Percentiles rank a stretch among this genome's conserved stretches.
Conservation (phyloP, 2,888 invertebrate genomes). For the Carcina quercana region DNA sequence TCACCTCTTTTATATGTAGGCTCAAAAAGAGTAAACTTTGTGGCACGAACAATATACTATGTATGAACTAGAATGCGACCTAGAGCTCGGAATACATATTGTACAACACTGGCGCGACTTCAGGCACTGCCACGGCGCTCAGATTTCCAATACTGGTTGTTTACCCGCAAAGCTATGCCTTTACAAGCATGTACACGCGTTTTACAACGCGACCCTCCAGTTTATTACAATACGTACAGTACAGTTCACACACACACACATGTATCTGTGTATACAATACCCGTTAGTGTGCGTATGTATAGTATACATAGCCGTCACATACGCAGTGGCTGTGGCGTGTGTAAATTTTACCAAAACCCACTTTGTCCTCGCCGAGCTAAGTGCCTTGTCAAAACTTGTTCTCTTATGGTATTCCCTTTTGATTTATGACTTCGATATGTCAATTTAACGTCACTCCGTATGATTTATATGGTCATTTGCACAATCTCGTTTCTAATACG, state of each 20-base stretch:
- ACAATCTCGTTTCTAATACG: constrained; percentile 29
- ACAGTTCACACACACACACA: neutral
- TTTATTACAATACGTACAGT: too few relatives aligned
- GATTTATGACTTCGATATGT: constrained; percentile 69
- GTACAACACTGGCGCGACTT: too few relatives aligned
- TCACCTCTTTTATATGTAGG: too few relatives aligned
- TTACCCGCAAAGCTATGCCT: too few relatives aligned
- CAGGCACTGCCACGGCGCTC: too few relatives aligned
- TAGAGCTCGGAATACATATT: too few relatives aligned
- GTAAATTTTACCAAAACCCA: constrained; percentile 32
- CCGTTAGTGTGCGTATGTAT: neutral
- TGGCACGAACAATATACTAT: too few relatives aligned
- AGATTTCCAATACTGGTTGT: too few relatives aligned
- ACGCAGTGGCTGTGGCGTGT: neutral
- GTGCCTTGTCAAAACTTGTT: constrained; percentile 68
- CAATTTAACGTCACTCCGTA: constrained; percentile 63
- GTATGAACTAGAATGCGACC: too few relatives aligned
- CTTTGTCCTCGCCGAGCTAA: constrained; percentile 49
- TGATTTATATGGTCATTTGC: constrained; percentile 65
- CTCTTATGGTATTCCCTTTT: constrained; percentile 55
- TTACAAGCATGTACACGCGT: too few relatives aligned
- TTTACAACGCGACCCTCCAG: too few relatives aligned
- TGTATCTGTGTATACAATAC: neutral
- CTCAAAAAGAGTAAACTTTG: too few relatives aligned
- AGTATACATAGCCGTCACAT: neutral